Evolutionary conservation across 2,113 vertebrate genomes (phyloP).

Genomic region (Lontra canadensis): DNA sequence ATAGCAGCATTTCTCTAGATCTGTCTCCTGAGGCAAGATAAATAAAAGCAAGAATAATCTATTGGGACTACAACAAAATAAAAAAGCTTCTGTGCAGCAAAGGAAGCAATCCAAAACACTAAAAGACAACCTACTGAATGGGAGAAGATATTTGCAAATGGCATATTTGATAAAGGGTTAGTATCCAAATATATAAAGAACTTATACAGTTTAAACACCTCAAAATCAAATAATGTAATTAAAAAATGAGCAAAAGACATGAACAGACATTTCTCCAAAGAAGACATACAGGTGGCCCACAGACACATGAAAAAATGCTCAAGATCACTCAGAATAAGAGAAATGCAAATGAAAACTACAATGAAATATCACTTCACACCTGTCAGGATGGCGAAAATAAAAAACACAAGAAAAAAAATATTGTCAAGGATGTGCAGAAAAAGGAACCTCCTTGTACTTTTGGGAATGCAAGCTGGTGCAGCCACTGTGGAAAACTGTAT

Average conservation of each 20-base stretch:
- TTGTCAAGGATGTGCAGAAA: background rate
- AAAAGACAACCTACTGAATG: too few species aligned
- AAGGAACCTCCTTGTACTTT: background rate
- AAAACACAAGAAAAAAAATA: background rate
- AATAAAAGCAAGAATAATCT: too few species aligned
- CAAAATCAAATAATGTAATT: too few species aligned
- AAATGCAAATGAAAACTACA: background rate
- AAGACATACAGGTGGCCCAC: too few species aligned
- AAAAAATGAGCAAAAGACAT: background rate
- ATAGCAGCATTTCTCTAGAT: background rate
- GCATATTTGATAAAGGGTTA: too few species aligned
- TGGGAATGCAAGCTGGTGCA: background rate
- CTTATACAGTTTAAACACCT: too few species aligned
- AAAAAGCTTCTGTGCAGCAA: too few species aligned
- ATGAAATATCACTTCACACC: background rate
- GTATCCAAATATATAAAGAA: too few species aligned
- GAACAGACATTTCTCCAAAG: background rate
- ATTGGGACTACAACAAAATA: too few species aligned
- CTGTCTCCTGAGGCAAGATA: too few species aligned
- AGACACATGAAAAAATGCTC: background rate
- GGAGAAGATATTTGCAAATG: too few species aligned
- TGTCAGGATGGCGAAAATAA: background rate
- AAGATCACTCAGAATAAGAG: background rate
- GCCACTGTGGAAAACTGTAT: background rate
- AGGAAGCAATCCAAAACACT: too few species aligned